phyloP scores from a whole-genome alignment of 2,113 vertebrate species.

The Haemorhous mexicanus region DNA sequence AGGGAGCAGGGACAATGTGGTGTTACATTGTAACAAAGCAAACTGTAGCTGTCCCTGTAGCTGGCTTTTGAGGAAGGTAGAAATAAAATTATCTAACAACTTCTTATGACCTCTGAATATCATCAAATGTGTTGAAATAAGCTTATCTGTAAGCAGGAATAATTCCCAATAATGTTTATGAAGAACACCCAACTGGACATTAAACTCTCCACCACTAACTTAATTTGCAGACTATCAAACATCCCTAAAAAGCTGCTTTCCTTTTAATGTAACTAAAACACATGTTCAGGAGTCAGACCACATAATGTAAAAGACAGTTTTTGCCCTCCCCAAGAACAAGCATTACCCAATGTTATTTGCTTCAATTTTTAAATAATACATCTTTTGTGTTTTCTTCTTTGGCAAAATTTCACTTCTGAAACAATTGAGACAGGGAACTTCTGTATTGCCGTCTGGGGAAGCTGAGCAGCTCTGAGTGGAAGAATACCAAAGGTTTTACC shows the following conservation, averaged over 20 bases:
- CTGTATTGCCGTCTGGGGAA: neutral
- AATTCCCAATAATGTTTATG: neutral
- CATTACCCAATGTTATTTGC: neutral
- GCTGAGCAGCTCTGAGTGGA: neutral
- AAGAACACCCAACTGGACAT: neutral
- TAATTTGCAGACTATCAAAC: neutral
- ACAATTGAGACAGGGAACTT: neutral
- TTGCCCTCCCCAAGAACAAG: neutral
- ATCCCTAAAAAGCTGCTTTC: neutral
- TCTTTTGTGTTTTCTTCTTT: neutral
- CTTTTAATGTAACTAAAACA: neutral
- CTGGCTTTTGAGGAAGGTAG: neutral
- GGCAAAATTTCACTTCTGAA: neutral
- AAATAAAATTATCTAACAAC: neutral
- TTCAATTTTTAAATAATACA: neutral
- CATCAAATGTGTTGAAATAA: neutral
- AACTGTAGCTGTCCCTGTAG: neutral
- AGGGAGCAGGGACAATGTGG: neutral
- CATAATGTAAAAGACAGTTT: neutral
- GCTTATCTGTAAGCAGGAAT: neutral
- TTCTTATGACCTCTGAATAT: neutral
- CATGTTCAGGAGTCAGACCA: neutral
- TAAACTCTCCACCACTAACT: neutral
- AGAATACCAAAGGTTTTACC: neutral
- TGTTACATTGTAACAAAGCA: neutral